Evolutionary conservation across 1,140 invertebrate species (phyloP).

Genomic region (Meloidogyne floridensis): DNA sequence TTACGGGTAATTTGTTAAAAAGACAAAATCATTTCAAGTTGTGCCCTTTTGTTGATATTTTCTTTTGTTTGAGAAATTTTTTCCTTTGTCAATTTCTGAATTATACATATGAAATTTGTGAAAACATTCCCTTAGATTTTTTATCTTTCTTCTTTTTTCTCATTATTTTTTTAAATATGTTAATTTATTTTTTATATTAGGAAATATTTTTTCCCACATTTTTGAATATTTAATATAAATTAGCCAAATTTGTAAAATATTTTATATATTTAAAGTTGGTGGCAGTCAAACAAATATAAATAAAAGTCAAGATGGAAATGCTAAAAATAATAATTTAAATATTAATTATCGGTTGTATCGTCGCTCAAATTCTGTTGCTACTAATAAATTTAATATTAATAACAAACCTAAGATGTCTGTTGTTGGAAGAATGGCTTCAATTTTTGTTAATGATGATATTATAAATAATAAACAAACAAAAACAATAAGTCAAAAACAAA

Average conservation of each 20-base stretch:
- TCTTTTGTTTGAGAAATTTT: too few species aligned
- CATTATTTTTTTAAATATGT: not conserved
- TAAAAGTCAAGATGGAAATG: not conserved
- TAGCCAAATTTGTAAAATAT: conserved; percentile 2
- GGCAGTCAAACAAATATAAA: conserved; percentile 5
- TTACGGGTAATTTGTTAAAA: not conserved
- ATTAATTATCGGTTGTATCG: conserved; percentile 24
- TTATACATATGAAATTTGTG: not conserved
- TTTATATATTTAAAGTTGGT: not conserved
- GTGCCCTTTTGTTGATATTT: too few species aligned
- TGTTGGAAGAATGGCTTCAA: conserved; percentile 21
- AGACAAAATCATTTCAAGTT: not conserved
- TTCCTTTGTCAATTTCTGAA: not conserved
- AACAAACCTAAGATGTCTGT: conserved; percentile 26
- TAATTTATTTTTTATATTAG: not conserved
- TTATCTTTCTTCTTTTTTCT: too few species aligned
- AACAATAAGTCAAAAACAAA: not conserved
- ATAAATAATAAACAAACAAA: not conserved
- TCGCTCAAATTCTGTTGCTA: conserved; percentile 23
- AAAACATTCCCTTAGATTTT: too few species aligned
- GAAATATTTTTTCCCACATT: not conserved
- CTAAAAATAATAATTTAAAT: not conserved
- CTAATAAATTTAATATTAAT: not conserved
- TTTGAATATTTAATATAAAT: not conserved
- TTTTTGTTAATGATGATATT: conserved; percentile 17